Percentiles rank a stretch among this genome's conserved stretches.
Conservation (phyloP, 1,140 invertebrate species). For the Sipha flava region DNA sequence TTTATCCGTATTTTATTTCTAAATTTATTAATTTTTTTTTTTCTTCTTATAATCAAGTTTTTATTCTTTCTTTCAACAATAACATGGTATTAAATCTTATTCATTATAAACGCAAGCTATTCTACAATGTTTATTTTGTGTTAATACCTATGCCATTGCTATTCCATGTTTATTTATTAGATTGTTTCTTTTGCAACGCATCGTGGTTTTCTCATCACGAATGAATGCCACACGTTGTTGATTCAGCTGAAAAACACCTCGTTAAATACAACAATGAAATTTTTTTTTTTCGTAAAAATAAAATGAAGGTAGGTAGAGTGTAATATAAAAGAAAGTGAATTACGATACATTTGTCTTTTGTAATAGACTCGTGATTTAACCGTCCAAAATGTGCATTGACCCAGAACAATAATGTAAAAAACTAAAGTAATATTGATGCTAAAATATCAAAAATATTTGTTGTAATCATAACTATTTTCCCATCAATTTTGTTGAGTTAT, state of each 20-base stretch:
- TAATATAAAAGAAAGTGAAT: background rate
- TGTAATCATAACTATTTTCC: too few species aligned
- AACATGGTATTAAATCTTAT: background rate
- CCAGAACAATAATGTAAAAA: background rate
- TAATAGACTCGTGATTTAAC: background rate
- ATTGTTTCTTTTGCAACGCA: background rate
- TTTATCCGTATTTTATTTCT: background rate
- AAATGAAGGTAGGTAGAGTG: too few species aligned
- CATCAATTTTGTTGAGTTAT: too few species aligned
- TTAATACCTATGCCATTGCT: background rate
- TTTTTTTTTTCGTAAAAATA: background rate
- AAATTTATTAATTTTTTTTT: background rate
- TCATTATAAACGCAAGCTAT: too few species aligned
- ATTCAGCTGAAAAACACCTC: background rate
- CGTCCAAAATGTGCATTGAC: background rate
- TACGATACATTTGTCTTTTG: background rate
- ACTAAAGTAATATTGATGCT: background rate
- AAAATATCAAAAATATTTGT: background rate
- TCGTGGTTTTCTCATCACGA: background rate
- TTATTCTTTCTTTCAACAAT: background rate
- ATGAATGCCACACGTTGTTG: background rate
- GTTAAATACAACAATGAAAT: slow-evolving; percentile 1
- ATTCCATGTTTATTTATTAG: background rate
- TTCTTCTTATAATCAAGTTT: background rate
- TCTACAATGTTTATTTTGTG: background rate